Evolutionary conservation across 2,113 vertebrate genomes (phyloP).

Genomic region (Ictalurus furcatus): DNA sequence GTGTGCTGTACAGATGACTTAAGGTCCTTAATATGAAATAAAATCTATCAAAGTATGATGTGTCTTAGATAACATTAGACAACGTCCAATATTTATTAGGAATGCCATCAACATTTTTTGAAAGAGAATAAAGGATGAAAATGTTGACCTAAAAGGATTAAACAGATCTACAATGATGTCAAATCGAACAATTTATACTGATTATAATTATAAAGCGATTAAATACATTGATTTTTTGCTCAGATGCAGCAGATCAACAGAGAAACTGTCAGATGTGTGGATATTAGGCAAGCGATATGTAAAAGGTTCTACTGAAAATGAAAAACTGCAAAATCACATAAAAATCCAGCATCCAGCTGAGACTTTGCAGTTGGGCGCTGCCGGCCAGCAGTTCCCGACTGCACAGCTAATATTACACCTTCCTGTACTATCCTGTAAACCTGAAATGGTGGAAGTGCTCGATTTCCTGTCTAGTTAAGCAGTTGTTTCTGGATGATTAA

Average conservation of each 20-base stretch:
- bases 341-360: background rate
- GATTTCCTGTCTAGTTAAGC: background rate
- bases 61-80: background rate
- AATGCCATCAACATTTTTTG: background rate
- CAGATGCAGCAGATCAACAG: background rate
- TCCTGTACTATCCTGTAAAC: background rate
- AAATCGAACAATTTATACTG: no score
- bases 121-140: background rate
- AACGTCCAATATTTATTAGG: no score
- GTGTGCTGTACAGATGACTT: no score
- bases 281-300: background rate
- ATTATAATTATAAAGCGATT: no score
- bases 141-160: no score
- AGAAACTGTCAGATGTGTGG: background rate
- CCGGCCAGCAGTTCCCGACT: background rate
- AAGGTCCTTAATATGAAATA: no score
- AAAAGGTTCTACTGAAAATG: background rate
- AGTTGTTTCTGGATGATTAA: background rate
- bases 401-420: background rate
- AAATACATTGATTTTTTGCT: background rate
- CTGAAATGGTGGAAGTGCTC: background rate
- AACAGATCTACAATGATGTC: background rate
- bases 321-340: background rate
- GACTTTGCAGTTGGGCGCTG: background rate
- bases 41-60: no score